A percentile compares a stretch with the other conserved stretches of the same genome.
Evolutionary conservation across 2,888 invertebrate genomes (phyloP).

Genomic region (Parnassius mnemosyne): DNA sequence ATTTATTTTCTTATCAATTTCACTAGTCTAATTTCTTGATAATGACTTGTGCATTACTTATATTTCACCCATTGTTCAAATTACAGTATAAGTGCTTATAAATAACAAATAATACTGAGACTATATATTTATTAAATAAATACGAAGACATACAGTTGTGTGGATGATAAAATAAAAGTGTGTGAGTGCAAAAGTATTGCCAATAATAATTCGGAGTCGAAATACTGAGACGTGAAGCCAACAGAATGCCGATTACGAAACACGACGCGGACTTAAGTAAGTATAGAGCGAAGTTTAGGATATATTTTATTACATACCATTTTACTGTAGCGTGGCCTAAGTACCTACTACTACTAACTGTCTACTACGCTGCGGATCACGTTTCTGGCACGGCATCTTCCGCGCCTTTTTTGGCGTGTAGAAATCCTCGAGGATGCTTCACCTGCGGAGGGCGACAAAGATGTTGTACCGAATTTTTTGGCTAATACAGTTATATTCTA

Average conservation of each 20-base stretch:
- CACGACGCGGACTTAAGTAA: slow-evolving; percentile 32
- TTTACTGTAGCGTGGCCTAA: no score
- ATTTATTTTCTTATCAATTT: no score
- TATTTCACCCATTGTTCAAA: neutral
- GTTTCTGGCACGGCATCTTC: no score
- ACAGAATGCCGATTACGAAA: slow-evolving; percentile 41
- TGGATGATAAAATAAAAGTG: slow-evolving; percentile 7
- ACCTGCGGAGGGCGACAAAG: no score
- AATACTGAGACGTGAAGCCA: slow-evolving; percentile 46
- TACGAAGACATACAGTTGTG: neutral
- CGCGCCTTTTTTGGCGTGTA: no score
- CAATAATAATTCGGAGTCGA: slow-evolving; percentile 3
- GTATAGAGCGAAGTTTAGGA: slow-evolving; percentile 21
- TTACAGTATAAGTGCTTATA: neutral
- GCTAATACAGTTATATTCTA: neutral
- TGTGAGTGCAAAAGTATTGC: neutral
- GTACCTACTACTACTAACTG: no score
- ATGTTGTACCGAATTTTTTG: neutral
- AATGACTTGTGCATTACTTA: no score
- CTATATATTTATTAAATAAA: neutral
- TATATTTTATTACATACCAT: no score
- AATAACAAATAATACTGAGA: neutral
- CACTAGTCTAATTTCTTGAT: no score
- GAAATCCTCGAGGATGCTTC: no score
- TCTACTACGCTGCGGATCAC: no score